phyloP scores from a whole-genome alignment of 1,140 invertebrate genomes.

The Nebria ingens region DNA sequence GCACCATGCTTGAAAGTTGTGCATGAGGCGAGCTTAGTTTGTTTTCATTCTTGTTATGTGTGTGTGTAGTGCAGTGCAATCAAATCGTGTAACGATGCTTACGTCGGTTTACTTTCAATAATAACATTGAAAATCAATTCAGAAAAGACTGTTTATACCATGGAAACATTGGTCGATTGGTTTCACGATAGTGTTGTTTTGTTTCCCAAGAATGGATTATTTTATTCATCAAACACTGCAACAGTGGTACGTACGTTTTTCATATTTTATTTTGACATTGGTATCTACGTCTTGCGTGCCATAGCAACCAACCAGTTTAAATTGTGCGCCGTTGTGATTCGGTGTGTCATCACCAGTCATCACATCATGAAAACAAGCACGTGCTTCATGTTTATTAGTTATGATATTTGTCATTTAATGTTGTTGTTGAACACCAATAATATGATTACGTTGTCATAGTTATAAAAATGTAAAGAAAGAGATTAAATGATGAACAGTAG shows the following conservation, averaged over 20 bases:
- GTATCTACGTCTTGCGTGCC: too few relatives aligned
- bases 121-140: neutral
- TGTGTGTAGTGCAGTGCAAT: neutral
- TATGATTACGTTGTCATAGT: too few relatives aligned
- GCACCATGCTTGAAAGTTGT: too few relatives aligned
- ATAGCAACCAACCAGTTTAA: too few relatives aligned
- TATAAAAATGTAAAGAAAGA: too few relatives aligned
- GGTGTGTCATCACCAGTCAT: neutral
- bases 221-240: neutral
- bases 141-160: neutral
- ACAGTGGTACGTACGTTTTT: neutral
- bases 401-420: too few relatives aligned
- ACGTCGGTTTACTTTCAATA: neutral
- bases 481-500: too few relatives aligned
- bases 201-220: neutral
- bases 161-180: constrained; percentile 11
- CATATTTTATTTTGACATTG: neutral
- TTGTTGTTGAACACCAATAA: too few relatives aligned
- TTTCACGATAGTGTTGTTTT: neutral
- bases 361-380: neutral
- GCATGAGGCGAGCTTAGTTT: too few relatives aligned
- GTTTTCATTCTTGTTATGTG: too few relatives aligned
- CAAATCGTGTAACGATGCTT: neutral
- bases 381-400: too few relatives aligned
- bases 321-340: too few relatives aligned